Evolutionary conservation across 2,113 vertebrate species (phyloP).

Genomic region (Reinhardtius hippoglossoides): DNA sequence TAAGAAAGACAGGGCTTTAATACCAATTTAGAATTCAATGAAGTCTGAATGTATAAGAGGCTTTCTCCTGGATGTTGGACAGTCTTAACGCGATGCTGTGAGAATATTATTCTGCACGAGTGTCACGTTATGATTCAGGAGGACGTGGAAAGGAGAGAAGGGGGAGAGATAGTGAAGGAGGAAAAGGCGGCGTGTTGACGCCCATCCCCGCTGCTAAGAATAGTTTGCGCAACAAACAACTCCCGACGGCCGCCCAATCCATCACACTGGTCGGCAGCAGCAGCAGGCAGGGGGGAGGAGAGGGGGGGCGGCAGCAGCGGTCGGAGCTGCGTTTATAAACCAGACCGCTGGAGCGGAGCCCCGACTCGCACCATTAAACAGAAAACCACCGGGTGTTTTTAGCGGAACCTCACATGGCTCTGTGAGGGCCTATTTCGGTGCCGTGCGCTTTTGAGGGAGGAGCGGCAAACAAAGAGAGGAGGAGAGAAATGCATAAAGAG

Average conservation of each 20-base stretch:
- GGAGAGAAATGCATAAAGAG: not conserved
- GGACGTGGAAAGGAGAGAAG: constrained; percentile 15
- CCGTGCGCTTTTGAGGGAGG: constrained; percentile 4
- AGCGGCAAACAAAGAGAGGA: constrained; percentile 4
- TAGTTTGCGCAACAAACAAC: constrained; percentile 82
- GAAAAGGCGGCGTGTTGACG: constrained; percentile 59
- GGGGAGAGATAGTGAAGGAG: constrained; percentile 26
- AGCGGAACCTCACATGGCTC: constrained; percentile 42
- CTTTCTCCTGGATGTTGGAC: not conserved
- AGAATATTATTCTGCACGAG: constrained; percentile 2
- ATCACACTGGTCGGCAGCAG: constrained; percentile 66
- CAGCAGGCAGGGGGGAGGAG: constrained; percentile 22
- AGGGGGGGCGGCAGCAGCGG: constrained; percentile 22
- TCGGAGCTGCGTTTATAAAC: constrained; percentile 68
- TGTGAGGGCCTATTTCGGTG: constrained; percentile 9
- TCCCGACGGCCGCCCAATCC: constrained; percentile 75
- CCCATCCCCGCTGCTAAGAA: constrained; percentile 76
- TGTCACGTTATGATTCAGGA: constrained; percentile 34
- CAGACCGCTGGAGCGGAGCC: constrained; percentile 76
- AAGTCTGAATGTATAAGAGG: not conserved
- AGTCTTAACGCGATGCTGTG: no score
- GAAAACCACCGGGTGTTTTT: constrained; percentile 74
- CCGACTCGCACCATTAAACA: constrained; percentile 76
- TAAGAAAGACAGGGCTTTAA: not conserved
- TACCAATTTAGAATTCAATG: no score